Evolutionary conservation across 1,140 invertebrate species (phyloP), one percentile per base, ranked within the genome.

Genomic region (Parapsyche elsis): DNA sequence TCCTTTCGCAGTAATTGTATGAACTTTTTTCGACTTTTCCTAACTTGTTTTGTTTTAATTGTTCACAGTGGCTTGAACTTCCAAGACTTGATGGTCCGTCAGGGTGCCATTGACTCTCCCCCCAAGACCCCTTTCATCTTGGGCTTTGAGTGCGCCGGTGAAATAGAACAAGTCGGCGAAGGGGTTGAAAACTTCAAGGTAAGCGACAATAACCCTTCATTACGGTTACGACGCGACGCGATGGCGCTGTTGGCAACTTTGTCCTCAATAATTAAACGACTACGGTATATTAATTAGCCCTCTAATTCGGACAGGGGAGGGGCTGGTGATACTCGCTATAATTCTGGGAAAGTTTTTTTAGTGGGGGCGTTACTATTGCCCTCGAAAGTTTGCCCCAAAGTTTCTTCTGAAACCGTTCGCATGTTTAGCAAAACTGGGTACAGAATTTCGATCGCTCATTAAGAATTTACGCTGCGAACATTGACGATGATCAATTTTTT

Each of bases 101-200:
- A 96, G 88, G 95, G 95, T 0, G 92, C 93, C 24, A 93, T 96
- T 81, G 95, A 96, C 86, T 94, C 94, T 10, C 91, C 93, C 4
- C 94, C 94, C 5, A 96, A 96, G 88, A 94, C 94, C 12, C 96
- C 96, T 0, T 93, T 96, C 87, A 94, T 95, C 85, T 91, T 96
- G 85, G 96, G 96, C 57, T 95, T 95, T 84, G 96, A 97, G 86
- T 96, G 95, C 86, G 93, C 95, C 77, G 96, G 96, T 70, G 93
- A 94, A 84, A 92, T 97, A 46, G 94, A 95, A 85, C 92, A 92
- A 84, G 88, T 96, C 80, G 95, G 95, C 61, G 94, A 95, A 87
- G 93, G 93, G 61, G 94, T 96, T n/a, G 92, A 92, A 83, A 92
- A 94, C 83, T 94, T 96, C 85, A 93, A 95, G 90, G 95, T 96